Base-by-base conservation (phyloP, 2,888 invertebrate genomes). In the Zeuzera pyrina region DNA sequence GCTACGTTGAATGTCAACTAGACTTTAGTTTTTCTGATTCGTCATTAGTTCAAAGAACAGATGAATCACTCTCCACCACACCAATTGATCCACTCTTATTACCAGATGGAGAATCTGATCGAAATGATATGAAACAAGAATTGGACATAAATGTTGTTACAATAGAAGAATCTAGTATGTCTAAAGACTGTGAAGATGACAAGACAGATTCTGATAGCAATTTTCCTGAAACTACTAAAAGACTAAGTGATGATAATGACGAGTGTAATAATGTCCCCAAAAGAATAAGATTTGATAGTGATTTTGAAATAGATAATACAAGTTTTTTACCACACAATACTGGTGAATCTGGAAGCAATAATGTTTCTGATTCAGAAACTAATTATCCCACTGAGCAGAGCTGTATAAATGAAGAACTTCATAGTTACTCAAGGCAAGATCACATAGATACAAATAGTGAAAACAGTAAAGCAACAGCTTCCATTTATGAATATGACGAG, bases 1-100 rank as follows among this genome's bases (percentile, higher is more conserved):
- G 68, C 15, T 84, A 81, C 66, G 73, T 81, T 34, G 81, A 78
- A 37, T 74, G 65, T 38, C 78, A 70, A 45, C 67, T 69, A 28
- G 77, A 83, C 43, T 77, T 76, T 37, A 79, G 63, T 54, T 84
- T 81, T 42, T 69, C 79, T 34, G 84, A 81, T 44, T 71, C 77
- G 25, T 69, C 74, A 29, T 69, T 76, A 26, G 52, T 56, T 22
- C 68, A 61, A 34, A 73, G 78, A 46, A 47, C 71, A 49, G 84
- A 84, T 51, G 83, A 81, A 30, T 64, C 64, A 31, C 52, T 72
- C n/a, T 61, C 74, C 15, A 65, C 70, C 30, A 78, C 78, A 38
- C 79, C 81, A 38, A 63, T 81, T 32, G 84, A 84, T 55, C 84
- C 84, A 7, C 61, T 84, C 3, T 52, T 84, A 13, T 45, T 84